phyloP scores from a whole-genome alignment of 2,113 vertebrate genomes.

The Shinisaurus crocodilurus region DNA sequence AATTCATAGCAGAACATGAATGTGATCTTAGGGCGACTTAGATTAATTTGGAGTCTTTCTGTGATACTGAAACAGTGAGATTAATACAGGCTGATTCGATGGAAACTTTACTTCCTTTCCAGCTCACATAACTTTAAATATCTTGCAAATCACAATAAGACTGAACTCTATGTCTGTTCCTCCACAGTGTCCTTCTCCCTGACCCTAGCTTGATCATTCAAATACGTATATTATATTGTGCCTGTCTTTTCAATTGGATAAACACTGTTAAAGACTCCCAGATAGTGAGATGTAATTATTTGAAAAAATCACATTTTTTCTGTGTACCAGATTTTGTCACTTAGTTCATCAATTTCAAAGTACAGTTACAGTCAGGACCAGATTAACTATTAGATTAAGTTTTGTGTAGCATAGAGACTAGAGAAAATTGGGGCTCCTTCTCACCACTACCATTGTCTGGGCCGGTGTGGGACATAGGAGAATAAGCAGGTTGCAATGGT shows the following conservation, averaged over 20 bases:
- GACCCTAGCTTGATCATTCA: neutral
- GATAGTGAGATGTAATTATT: neutral
- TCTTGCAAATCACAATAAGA: neutral
- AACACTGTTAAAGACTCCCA: neutral
- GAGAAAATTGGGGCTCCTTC: neutral
- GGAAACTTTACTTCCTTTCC: neutral
- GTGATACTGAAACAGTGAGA: neutral
- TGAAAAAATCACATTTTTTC: neutral
- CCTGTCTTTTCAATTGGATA: too few relatives aligned
- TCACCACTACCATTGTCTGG: too few relatives aligned
- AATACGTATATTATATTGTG: neutral
- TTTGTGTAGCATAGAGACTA: neutral
- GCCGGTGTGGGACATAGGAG: too few relatives aligned
- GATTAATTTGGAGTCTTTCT: neutral
- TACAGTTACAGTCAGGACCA: too few relatives aligned
- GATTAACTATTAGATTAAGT: neutral
- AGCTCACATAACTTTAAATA: neutral
- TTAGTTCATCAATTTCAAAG: neutral
- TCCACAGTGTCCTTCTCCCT: neutral
- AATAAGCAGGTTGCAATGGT: too few relatives aligned
- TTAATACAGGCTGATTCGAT: neutral
- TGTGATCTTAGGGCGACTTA: neutral
- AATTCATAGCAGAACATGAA: too few relatives aligned
- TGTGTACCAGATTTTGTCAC: neutral
- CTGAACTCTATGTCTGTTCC: neutral